Base-by-base conservation (phyloP, 2,797 vertebrate genomes). In the Tenualosa thibaudeaui region DNA sequence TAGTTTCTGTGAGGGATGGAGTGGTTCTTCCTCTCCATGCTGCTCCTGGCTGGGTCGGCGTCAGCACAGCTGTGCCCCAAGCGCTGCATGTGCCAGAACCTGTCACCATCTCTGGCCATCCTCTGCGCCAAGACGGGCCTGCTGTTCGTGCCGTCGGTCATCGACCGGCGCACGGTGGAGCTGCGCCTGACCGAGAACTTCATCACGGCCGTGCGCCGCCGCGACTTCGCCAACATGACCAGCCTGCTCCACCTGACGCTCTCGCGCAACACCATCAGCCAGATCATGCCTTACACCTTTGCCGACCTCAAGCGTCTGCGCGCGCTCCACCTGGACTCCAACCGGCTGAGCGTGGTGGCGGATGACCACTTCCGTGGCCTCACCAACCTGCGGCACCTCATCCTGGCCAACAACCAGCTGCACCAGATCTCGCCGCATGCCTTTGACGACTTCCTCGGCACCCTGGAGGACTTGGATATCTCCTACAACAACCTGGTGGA, bases 401-500 rank as follows among this genome's bases (percentile, higher is more conserved):
- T 90, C 60, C 82, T 90, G 78, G 86, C 90, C 85, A 90, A 88
- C 87, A 90, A 90, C 71, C 90, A 90, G 82, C 87, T 90, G 82
- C 94, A 94, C 2, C 92, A 92, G 83, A 94, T 96, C 86, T 93
- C 93, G 0, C 92, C 93, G 0, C 91, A 93, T 0, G 92, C 94
- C 19, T 90, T 94, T 68, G 93, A 97, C 82, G 97, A 98, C 93
- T 98, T 97, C 68, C 90, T 96, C 7, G 95, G 96, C 92, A 97
- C 96, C 0, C 92, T 98, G 12, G 97, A 98, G 91, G 97, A 98
- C 86, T 84, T 98, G 56, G 97, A 98, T 75, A 92, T 98, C 83
- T 97, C 96, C 85, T 98, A 97, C 90, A 98, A 98, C 93, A 98
- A 98, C 92, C 93, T 98, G 81, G 95, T 95, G 87, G 93, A 96